Conservation (phyloP, 1,140 invertebrate genomes). For the Drosophila dunni region DNA sequence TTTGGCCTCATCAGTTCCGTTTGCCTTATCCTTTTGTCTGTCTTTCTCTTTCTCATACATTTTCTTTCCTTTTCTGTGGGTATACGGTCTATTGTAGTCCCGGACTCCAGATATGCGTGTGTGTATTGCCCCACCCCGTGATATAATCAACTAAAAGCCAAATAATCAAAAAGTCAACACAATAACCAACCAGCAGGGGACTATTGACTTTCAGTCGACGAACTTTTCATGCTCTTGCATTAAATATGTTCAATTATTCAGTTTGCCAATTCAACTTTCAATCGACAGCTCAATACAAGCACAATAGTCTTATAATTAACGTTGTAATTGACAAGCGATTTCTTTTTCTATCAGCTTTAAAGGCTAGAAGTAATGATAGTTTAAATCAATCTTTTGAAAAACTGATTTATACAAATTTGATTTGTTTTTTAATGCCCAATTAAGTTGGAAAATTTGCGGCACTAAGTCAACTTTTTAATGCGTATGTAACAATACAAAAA, state of each 20-base stretch:
- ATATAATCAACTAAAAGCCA: slow-evolving; percentile 82
- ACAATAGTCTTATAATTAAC: neutral
- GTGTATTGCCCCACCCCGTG: slow-evolving; percentile 40
- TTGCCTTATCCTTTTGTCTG: slow-evolving; percentile 66
- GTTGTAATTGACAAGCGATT: neutral
- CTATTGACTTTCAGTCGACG: slow-evolving; percentile 6
- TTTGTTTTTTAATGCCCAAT: too few species aligned
- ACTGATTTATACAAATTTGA: too few species aligned
- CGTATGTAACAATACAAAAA: slow-evolving; percentile 29
- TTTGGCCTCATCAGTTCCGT: slow-evolving; percentile 63
- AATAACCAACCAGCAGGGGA: slow-evolving; percentile 34
- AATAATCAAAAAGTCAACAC: slow-evolving; percentile 80
- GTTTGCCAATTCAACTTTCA: slow-evolving; percentile 13
- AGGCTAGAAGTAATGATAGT: too few species aligned
- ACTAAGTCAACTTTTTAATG: slow-evolving; percentile 28
- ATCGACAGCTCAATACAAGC: slow-evolving; percentile 1
- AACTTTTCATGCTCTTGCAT: slow-evolving; percentile 24
- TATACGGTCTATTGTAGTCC: slow-evolving; percentile 51
- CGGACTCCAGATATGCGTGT: slow-evolving; percentile 18
- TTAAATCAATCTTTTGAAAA: too few species aligned
- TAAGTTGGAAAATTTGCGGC: slow-evolving; percentile 1
- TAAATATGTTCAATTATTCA: slow-evolving; percentile 19
- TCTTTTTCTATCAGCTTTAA: too few species aligned
- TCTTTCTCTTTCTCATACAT: neutral
- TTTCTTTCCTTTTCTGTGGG: neutral